Conservation (phyloP, 2,888 invertebrate species). For the Parnassius smintheus region DNA sequence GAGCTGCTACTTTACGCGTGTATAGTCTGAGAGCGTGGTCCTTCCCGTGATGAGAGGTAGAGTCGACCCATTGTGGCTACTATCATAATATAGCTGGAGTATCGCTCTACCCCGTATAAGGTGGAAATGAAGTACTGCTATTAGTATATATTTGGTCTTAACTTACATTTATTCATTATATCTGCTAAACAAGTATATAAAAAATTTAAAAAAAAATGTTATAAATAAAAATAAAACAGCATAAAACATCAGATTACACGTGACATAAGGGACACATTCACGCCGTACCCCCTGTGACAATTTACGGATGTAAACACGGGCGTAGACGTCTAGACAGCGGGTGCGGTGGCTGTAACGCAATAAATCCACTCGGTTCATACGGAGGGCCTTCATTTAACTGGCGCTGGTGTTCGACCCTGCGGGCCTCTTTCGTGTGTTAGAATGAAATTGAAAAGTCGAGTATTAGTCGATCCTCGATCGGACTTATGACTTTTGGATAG, state of each 20-base stretch:
- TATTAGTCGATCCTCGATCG: conserved; percentile 4
- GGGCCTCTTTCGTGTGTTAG: conserved; percentile 4
- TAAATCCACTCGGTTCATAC: conserved; percentile 38
- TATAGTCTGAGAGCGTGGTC: too few species aligned
- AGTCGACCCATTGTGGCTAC: too few species aligned
- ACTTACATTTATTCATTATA: too few species aligned
- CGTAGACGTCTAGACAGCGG: conserved; percentile 52
- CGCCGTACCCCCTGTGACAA: conserved; percentile 41
- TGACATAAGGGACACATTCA: conserved; percentile 13
- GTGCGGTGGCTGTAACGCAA: conserved; percentile 36
- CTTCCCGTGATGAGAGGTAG: too few species aligned
- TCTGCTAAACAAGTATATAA: too few species aligned
- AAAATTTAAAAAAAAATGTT: background rate
- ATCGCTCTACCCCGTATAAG: too few species aligned
- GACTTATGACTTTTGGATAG: conserved; percentile 3
- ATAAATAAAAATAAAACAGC: background rate
- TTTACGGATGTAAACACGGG: conserved; percentile 54
- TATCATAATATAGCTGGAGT: too few species aligned
- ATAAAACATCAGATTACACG: conserved; percentile 11
- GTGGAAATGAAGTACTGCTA: too few species aligned
- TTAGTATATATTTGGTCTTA: too few species aligned
- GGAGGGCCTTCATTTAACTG: conserved; percentile 21
- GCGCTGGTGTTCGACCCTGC: conserved; percentile 17
- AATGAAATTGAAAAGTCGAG: conserved; percentile 24
- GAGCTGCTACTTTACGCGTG: too few species aligned